Base-by-base conservation (phyloP, 1,140 invertebrate species). In the Periplaneta americana region DNA sequence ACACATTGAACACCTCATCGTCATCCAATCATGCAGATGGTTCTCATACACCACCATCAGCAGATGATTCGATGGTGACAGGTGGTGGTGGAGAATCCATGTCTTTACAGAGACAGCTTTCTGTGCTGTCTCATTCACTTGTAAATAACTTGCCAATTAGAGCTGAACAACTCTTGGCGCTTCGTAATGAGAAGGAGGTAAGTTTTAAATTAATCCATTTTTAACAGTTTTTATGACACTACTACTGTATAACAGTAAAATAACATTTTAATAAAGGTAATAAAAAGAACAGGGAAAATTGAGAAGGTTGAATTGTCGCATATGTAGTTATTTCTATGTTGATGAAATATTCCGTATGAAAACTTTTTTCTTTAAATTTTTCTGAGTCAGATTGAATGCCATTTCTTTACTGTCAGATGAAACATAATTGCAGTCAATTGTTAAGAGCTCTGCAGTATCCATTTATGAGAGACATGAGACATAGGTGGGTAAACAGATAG, bases 121-220 rank as follows among this genome's bases (percentile, higher is more conserved):
- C 83, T 77, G 79, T 84, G 32, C 84, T 91, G 13, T 88, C 89
- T 28, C 87, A 87, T 82, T 86, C 88, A n/a, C 84, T 90, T 57
- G 87, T 87, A 82, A 88, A 89, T 66, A 88, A 88, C 75, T 88
- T 89, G 82, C 89, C 89, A 18, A 87, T 90, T 79, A 86, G 87
- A n/a, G 88, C 90, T 34, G 88, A 90, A 57, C 89, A 90, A 84
- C 87, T 91, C 10, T 88, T 90, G 86, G 87, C 88, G 18, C 84
- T 91, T 66, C 87, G 87, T 76, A 85, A 86, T 39, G 87, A 89
- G 37, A 89, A 87, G 82, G 89, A 90, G 86, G 90, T 90, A 84
- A 84, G 79, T 81, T 34, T 1, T 36, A 75, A 31, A 75, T 75
- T n/a, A 13, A 2, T 1, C 33, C n/a, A 75, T 31, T 75, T 22